Evolutionary conservation across 2,113 vertebrate species (phyloP).

Genomic region (Amphilophus citrinellus): DNA sequence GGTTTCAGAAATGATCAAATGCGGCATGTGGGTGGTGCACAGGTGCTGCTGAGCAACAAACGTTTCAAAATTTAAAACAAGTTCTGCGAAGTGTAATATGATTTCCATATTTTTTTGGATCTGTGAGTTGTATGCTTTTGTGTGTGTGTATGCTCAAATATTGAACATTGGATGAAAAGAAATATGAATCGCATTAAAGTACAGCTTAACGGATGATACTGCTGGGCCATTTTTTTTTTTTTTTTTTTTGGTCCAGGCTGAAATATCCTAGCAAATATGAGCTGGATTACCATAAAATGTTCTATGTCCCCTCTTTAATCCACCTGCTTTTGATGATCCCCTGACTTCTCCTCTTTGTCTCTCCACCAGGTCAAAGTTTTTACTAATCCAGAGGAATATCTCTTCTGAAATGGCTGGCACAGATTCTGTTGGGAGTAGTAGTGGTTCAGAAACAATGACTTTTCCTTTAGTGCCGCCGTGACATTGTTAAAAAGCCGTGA

Average conservation of each 20-base stretch:
- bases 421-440: no score
- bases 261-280: not conserved
- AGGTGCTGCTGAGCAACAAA: conserved; percentile 54
- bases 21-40: conserved; percentile 37
- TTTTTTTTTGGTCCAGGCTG: not conserved
- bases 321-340: not conserved
- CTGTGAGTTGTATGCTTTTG: not conserved
- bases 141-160: conserved; percentile 5
- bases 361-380: not conserved
- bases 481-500: not conserved
- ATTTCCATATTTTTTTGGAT: conserved; percentile 16
- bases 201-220: not conserved
- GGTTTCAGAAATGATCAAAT: conserved; percentile 41
- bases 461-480: not conserved
- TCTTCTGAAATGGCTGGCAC: not conserved
- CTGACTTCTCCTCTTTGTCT: not conserved
- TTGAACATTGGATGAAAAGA: conserved; percentile 17
- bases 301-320: not conserved
- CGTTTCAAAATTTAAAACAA: conserved; percentile 33
- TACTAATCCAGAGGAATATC: not conserved
- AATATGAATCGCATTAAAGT: not conserved
- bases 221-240: not conserved
- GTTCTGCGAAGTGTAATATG: not conserved
- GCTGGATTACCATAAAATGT: not conserved
- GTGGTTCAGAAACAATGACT: not conserved